These are phyloP conservation scores for Caradrina clavipalpis DNA, from an alignment of 2,888 invertebrate genomes.

Conservation along the genomic window DNA sequence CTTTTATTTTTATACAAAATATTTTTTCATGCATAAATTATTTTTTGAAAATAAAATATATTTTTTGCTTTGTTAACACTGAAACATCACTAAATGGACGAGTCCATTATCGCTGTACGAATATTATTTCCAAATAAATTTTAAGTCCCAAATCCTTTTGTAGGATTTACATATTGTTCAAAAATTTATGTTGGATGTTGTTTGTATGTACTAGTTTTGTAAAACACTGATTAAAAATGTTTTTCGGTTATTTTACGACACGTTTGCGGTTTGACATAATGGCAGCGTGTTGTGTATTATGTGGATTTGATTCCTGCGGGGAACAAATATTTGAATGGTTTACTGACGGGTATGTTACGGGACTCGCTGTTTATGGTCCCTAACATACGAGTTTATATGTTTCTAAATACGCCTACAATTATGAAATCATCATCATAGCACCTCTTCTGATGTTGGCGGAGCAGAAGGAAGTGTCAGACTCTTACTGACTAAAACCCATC, in stretches of 20 bases:
- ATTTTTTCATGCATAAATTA: slow-evolving; percentile 1
- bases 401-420: no score
- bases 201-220: background rate
- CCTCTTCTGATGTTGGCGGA: no score
- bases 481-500: no score
- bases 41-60: background rate
- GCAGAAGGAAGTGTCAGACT: no score
- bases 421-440: no score
- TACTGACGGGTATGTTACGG: no score
- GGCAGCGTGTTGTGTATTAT: no score
- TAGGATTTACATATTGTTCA: slow-evolving; percentile 15
- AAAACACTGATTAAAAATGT: background rate
- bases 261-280: no score
- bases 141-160: slow-evolving; percentile 6
- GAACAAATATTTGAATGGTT: no score
- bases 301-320: no score
- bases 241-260: background rate
- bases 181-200: slow-evolving; percentile 13
- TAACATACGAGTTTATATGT: no score
- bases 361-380: no score
- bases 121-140: slow-evolving; percentile 15
- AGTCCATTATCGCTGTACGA: slow-evolving; percentile 6
- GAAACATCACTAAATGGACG: slow-evolving; percentile 15
- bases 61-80: slow-evolving; percentile 10
- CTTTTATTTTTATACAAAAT: background rate